Conservation (phyloP, 1,140 invertebrate species). For the Parasteatoda tepidariorum region DNA sequence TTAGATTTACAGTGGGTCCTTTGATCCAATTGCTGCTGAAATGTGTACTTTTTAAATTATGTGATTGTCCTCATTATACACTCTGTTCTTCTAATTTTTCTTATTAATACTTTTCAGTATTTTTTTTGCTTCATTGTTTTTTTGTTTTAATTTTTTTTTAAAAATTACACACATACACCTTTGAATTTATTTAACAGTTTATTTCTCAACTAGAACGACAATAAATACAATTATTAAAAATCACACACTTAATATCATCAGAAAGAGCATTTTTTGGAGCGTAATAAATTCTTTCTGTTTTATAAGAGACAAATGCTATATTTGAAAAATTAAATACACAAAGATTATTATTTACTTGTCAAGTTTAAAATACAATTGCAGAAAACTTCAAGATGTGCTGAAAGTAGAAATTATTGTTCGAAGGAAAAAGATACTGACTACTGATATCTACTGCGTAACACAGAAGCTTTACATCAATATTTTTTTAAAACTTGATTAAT, state of each 20-base stretch:
- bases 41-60: too few species aligned
- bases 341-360: background rate
- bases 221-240: slow-evolving; percentile 60
- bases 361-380: background rate
- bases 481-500: too few species aligned
- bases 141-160: too few species aligned
- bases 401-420: background rate
- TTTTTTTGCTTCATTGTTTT: too few species aligned
- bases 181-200: slow-evolving; percentile 49
- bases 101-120: too few species aligned
- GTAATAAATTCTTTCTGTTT: background rate
- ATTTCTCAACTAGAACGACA: slow-evolving; percentile 57
- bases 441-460: background rate
- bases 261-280: slow-evolving; percentile 13
- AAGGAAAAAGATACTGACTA: background rate
- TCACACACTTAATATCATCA: slow-evolving; percentile 48
- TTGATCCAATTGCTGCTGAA: too few species aligned
- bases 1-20: too few species aligned
- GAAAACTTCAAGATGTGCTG: background rate
- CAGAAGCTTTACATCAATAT: too few species aligned
- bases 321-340: slow-evolving; percentile 8
- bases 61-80: too few species aligned
- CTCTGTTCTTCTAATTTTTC: too few species aligned
- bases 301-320: background rate
- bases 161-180: too few species aligned